phyloP scores from a whole-genome alignment of 2,113 vertebrate genomes.

The Leptodactylus fuscus region DNA sequence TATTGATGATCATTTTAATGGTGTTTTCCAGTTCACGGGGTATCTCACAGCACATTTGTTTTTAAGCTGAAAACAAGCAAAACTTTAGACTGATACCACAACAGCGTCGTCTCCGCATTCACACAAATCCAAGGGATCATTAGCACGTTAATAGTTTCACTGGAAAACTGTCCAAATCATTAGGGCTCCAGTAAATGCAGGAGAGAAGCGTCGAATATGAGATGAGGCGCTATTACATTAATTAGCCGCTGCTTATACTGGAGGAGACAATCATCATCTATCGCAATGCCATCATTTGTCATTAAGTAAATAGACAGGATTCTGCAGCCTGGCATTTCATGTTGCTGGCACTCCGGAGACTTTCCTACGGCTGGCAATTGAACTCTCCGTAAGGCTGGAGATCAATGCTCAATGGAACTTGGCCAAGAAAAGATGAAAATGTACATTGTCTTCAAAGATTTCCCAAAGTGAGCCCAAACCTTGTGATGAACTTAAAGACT shows the following conservation, averaged over 20 bases:
- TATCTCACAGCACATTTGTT: constrained; percentile 14
- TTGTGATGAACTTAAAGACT: neutral
- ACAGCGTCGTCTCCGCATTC: constrained; percentile 21
- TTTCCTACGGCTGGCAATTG: neutral
- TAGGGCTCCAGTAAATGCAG: constrained; percentile 9
- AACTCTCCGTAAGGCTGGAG: neutral
- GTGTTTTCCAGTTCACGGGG: constrained; percentile 32
- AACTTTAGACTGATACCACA: constrained; percentile 26
- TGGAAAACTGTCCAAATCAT: constrained; percentile 39
- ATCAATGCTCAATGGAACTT: neutral
- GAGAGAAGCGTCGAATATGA: constrained; percentile 17
- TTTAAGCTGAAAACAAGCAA: constrained; percentile 23
- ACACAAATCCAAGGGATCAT: constrained; percentile 54
- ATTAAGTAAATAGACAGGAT: constrained; percentile 37
- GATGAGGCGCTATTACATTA: constrained; percentile 35
- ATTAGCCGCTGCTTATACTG: constrained; percentile 25
- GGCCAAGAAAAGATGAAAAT: constrained; percentile 7
- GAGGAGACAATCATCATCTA: constrained; percentile 19
- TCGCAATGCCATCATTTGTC: neutral
- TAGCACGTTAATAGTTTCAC: constrained; percentile 50
- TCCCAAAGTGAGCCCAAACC: neutral
- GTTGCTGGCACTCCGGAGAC: neutral
- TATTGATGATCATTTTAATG: constrained; percentile 44
- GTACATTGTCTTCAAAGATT: neutral
- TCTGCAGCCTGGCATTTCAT: neutral